A percentile compares a stretch with the other conserved stretches of the same genome.
Evolutionary conservation across 1,140 invertebrate species (phyloP).

Genomic region (Pseudoatta argentina): DNA sequence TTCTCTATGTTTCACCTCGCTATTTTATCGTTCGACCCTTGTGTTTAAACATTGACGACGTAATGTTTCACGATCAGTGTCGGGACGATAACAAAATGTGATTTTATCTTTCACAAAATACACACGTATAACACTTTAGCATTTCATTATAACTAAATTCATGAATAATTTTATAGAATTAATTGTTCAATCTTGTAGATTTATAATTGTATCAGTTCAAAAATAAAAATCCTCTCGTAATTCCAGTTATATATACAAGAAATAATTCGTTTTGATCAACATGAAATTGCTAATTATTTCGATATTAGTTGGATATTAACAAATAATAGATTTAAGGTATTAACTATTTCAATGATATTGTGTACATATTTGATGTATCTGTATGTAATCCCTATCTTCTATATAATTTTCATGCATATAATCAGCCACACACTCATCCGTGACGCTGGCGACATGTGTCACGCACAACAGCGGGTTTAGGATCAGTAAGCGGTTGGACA

Average conservation of each 20-base stretch:
- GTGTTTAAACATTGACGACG: slow-evolving; percentile 25
- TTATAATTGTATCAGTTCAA: not conserved
- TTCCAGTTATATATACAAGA: not conserved
- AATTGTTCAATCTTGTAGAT: not conserved
- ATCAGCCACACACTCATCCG: not conserved
- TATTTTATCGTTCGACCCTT: slow-evolving; percentile 42
- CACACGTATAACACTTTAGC: not conserved
- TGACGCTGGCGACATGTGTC: slow-evolving; percentile 22
- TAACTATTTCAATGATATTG: slow-evolving; percentile 5
- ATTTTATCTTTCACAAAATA: slow-evolving; percentile 17
- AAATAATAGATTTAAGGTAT: slow-evolving; percentile 8
- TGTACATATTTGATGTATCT: not conserved
- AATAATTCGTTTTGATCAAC: not conserved
- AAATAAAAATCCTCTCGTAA: not conserved
- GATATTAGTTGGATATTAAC: not conserved
- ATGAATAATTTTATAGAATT: slow-evolving; percentile 4
- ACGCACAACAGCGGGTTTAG: slow-evolving; percentile 24
- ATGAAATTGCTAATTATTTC: slow-evolving; percentile 19
- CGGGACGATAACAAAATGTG: not conserved
- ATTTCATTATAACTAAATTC: not conserved
- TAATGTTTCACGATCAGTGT: slow-evolving; percentile 35
- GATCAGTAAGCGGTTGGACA: slow-evolving; percentile 23
- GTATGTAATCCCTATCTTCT: not conserved
- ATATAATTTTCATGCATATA: slow-evolving; percentile 34
- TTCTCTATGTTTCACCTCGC: slow-evolving; percentile 13